Conservation (phyloP, 1,140 invertebrate species). For the Xylocopa sonorina region DNA sequence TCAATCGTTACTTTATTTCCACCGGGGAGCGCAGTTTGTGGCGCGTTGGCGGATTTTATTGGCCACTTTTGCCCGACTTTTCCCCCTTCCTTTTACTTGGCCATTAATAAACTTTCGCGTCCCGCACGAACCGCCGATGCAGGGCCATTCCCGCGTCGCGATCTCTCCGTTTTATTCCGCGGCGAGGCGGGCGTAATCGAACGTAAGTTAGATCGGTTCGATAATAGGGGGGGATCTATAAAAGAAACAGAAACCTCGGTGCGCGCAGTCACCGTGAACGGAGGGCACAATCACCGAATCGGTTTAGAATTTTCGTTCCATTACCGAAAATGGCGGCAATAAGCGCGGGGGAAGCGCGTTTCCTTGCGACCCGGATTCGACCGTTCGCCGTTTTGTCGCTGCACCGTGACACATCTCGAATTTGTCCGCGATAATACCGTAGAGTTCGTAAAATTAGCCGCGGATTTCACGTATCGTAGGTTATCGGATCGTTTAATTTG, state of each 20-base stretch:
- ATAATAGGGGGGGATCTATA: background rate
- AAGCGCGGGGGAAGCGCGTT: background rate
- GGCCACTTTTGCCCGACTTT: constrained; percentile 4
- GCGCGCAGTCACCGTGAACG: background rate
- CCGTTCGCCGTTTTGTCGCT: background rate
- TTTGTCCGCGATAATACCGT: background rate
- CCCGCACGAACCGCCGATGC: background rate
- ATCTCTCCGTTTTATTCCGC: background rate
- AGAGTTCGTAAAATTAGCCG: too few relatives aligned
- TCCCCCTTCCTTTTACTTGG: constrained; percentile 3
- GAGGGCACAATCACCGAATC: too few relatives aligned
- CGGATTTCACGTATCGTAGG: too few relatives aligned
- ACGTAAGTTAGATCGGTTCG: background rate
- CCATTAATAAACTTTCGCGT: constrained; percentile 12
- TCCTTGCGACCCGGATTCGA: background rate
- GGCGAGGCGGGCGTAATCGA: background rate
- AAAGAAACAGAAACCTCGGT: background rate
- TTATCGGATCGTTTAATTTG: too few relatives aligned
- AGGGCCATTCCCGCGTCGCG: background rate
- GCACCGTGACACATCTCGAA: background rate
- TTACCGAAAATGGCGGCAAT: background rate
- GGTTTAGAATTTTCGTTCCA: background rate
- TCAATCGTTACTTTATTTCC: constrained; percentile 28
- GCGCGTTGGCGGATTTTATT: constrained; percentile 8
- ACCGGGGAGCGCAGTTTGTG: background rate